Percentiles rank a stretch among this genome's conserved stretches.
Conservation (phyloP, 2,113 vertebrate genomes). For the Notothenia rossii region DNA sequence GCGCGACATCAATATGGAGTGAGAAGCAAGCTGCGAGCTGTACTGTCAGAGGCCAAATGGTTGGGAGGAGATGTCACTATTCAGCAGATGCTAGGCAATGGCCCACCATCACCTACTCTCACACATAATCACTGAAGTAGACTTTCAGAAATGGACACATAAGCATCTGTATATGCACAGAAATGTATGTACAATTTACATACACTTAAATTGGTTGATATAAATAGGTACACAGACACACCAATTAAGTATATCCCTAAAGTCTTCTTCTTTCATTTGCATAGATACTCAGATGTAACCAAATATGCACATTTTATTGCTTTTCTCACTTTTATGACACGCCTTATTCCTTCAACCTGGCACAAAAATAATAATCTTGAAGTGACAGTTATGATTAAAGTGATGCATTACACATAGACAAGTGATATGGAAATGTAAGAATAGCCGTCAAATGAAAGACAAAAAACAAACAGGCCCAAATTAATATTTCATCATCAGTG, state of each 20-base stretch:
- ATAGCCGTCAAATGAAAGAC: background rate
- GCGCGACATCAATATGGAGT: conserved; percentile 83
- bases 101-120: conserved; percentile 48
- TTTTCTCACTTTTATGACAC: background rate
- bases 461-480: conserved; percentile 40
- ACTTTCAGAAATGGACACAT: conserved; percentile 37
- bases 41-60: conserved; percentile 81
- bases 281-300: conserved; percentile 5
- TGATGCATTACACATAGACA: background rate
- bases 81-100: conserved; percentile 67
- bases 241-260: conserved; percentile 1
- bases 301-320: background rate
- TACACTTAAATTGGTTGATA: background rate
- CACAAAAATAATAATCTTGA: conserved; percentile 4
- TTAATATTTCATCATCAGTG: conserved; percentile 58
- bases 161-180: conserved; percentile 39
- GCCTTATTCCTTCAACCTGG: background rate
- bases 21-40: conserved; percentile 81
- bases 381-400: conserved; percentile 2
- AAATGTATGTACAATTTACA: conserved; percentile 3
- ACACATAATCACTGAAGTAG: conserved; percentile 40
- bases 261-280: conserved; percentile 22
- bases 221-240: conserved; percentile 10
- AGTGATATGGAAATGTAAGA: background rate
- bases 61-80: conserved; percentile 75